Conservation (phyloP, 2,113 vertebrate genomes). For the Thunnus thynnus region DNA sequence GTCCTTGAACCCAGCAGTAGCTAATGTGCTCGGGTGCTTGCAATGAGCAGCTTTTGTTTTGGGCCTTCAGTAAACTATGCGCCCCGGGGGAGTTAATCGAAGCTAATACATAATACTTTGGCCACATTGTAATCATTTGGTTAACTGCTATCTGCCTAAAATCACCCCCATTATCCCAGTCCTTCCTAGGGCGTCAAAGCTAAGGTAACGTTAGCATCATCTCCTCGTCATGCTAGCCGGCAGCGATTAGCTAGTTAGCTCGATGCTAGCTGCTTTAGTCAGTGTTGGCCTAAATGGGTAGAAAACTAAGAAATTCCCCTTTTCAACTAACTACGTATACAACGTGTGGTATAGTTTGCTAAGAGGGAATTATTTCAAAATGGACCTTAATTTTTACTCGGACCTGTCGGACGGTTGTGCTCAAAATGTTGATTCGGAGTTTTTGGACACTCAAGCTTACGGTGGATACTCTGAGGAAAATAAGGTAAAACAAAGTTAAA, state of each 20-base stretch:
- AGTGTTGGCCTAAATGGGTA: conserved; percentile 2
- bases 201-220: neutral
- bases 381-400: conserved; percentile 85
- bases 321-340: neutral
- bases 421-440: conserved; percentile 80
- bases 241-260: conserved; percentile 44
- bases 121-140: neutral
- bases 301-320: neutral
- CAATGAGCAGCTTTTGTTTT: conserved; percentile 39
- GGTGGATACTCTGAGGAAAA: conserved; percentile 74
- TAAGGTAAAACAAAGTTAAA: conserved; percentile 65
- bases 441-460: conserved; percentile 76
- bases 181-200: neutral
- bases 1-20: conserved; percentile 26
- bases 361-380: conserved; percentile 16
- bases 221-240: conserved; percentile 25
- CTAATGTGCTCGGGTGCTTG: neutral
- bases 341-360: neutral
- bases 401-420: conserved; percentile 78
- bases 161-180: too few species aligned
- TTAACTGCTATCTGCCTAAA: neutral
- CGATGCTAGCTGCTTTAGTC: conserved; percentile 43
- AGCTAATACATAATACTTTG: neutral
- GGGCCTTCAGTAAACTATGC: conserved; percentile 11
- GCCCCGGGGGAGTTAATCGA: neutral